Evolutionary conservation across 2,888 invertebrate species (phyloP).

Genomic region (Caenorhabditis sp.): DNA sequence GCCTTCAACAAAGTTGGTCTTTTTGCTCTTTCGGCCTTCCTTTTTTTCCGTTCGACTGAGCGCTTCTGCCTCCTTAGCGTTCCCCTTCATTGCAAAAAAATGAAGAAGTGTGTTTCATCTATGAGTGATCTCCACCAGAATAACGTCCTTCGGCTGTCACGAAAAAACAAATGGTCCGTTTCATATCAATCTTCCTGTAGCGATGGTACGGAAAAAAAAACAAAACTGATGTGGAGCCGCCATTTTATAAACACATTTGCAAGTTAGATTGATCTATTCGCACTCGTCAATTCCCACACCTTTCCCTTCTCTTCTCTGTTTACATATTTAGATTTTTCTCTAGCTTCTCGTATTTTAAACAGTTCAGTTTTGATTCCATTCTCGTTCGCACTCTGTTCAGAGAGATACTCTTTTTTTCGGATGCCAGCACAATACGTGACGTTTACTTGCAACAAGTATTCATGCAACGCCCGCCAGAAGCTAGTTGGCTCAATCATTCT

Average conservation of each 20-base stretch:
- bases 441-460: conserved; percentile 16
- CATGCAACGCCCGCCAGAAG: conserved; percentile 33
- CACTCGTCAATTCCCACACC: conserved; percentile 11
- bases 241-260: conserved; percentile 42
- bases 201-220: background rate
- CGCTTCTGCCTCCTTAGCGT: conserved; percentile 9
- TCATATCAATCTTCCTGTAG: conserved; percentile 13
- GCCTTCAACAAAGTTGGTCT: background rate
- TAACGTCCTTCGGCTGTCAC: background rate
- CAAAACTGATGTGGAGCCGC: background rate
- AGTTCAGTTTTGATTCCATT: conserved; percentile 7
- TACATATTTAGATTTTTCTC: conserved; percentile 2
- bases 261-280: conserved; percentile 27
- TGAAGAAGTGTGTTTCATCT: no score
- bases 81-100: background rate
- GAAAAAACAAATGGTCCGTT: background rate
- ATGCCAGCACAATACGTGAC: conserved; percentile 25
- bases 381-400: background rate
- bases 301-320: conserved; percentile 28
- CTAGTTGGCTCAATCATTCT: conserved; percentile 60
- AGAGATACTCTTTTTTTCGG: background rate
- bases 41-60: conserved; percentile 15
- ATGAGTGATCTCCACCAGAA: no score
- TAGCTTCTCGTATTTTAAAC: background rate
- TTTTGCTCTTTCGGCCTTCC: background rate